phyloP scores from a whole-genome alignment of 2,888 invertebrate genomes.

The Silvanus unidentatus region DNA sequence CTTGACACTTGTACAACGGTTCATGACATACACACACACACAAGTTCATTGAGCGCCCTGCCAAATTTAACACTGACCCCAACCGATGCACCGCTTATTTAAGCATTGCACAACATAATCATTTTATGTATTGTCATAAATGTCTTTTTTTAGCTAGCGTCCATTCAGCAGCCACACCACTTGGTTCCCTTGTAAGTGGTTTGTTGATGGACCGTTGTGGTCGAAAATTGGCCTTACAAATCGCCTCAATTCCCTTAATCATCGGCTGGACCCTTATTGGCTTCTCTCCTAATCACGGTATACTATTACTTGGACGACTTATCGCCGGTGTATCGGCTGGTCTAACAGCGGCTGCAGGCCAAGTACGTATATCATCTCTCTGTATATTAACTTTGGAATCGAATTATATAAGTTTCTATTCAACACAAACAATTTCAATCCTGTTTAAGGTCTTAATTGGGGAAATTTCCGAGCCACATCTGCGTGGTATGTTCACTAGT shows the following conservation, averaged over 20 bases:
- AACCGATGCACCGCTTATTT: too few relatives aligned
- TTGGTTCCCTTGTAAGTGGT: conserved; percentile 67
- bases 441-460: conserved; percentile 61
- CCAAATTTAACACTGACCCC: too few relatives aligned
- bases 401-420: neutral
- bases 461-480: conserved; percentile 67
- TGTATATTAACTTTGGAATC: neutral
- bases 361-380: conserved; percentile 49
- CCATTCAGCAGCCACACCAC: conserved; percentile 70
- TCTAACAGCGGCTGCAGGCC: conserved; percentile 65
- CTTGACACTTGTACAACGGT: conserved; percentile 4
- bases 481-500: conserved; percentile 65
- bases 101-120: too few relatives aligned
- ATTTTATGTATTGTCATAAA: too few relatives aligned
- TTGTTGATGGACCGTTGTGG: conserved; percentile 66
- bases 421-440: too few relatives aligned
- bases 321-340: conserved; percentile 70
- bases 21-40: neutral
- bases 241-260: conserved; percentile 59
- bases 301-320: conserved; percentile 60
- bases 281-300: conserved; percentile 49
- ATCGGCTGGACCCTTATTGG: conserved; percentile 65
- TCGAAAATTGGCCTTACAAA: conserved; percentile 58
- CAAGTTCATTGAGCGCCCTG: too few relatives aligned
- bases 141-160: conserved; percentile 76